Evolutionary conservation across 2,888 invertebrate genomes (phyloP).

Genomic region (Ethmia dodecea): DNA sequence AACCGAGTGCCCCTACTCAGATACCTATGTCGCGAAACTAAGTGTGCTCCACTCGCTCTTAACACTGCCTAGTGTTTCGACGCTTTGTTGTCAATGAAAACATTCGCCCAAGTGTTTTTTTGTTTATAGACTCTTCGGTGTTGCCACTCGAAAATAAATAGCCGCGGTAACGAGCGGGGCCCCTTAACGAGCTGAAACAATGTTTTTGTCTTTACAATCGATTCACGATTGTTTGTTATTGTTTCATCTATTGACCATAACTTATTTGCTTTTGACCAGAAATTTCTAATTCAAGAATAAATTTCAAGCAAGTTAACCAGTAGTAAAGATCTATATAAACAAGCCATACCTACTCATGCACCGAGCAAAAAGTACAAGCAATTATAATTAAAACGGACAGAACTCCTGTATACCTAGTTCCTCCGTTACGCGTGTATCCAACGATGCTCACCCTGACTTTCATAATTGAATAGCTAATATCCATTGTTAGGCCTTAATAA

Average conservation of each 20-base stretch:
- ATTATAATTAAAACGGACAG: too few relatives aligned
- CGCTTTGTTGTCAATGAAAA: constrained; percentile 75
- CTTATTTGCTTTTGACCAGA: too few relatives aligned
- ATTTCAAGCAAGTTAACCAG: too few relatives aligned
- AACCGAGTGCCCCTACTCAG: constrained; percentile 60
- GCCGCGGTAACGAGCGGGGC: constrained; percentile 66
- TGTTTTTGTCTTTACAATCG: constrained; percentile 59
- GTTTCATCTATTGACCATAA: constrained; percentile 41
- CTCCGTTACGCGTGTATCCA: too few relatives aligned
- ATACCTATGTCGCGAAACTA: constrained; percentile 73
- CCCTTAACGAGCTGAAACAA: constrained; percentile 64
- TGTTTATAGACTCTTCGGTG: constrained; percentile 72
- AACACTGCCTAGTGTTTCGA: constrained; percentile 55
- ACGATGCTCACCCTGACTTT: neutral
- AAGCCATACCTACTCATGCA: too few relatives aligned
- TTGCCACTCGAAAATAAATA: constrained; percentile 75
- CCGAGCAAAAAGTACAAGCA: too few relatives aligned
- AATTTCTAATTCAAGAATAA: too few relatives aligned
- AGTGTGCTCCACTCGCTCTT: constrained; percentile 67
- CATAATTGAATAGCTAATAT: constrained; percentile 42
- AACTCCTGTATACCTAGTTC: too few relatives aligned
- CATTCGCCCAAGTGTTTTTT: constrained; percentile 73
- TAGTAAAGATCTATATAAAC: too few relatives aligned
- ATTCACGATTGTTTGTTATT: constrained; percentile 51
- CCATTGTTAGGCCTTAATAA: constrained; percentile 43